Evolutionary conservation across 2,113 vertebrate species (phyloP), one percentile per base, ranked within the genome.

Genomic region (Diadophis punctatus): DNA sequence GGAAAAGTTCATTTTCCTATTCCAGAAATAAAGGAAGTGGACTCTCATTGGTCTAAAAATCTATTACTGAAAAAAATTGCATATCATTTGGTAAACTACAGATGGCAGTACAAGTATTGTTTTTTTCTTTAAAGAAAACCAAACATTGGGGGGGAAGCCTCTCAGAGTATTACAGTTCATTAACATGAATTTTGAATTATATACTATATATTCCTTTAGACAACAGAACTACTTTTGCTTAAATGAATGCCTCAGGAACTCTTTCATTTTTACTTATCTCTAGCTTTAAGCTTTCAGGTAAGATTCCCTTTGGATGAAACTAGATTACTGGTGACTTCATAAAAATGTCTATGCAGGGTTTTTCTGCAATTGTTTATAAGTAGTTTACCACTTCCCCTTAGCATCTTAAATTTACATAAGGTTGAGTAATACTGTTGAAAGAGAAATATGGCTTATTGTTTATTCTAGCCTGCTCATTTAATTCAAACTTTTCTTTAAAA

Each of bases 361-460:
- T 74, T 39, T 20, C 8, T 34, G 68, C 68, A 34, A 39, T 74
- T 18, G n/a, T 34, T 74, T 74, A 39, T 7, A 74, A 20, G 16
- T 20, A 34, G n/a, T 39, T 39, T 39, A 7, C 68, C 68, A 39
- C 7, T 80, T 68, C 12, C 30, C 63, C 30, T n/a, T 68, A 68
- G 12, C 74, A 80, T 39, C 34, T 80, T 22, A 80, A 39, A 80
- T 39, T 22, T 43, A 18, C 34, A 60, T 80, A 39, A 39, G 74
- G 18, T 43, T 9, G 34, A 22, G 8, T 22, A 80, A 80, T 34
- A 80, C 34, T 43, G 7, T 80, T 80, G 74, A 90, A 60, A 88
- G 48, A 34, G 16, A 0, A 84, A 55, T 30, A 0, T 0, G 92
- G 74, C 4, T 0, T 88, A 14, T 25, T 58, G 56, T 88, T 84